Conservation (phyloP, 2,113 vertebrate species). For the Todiramphus saurophagus region DNA sequence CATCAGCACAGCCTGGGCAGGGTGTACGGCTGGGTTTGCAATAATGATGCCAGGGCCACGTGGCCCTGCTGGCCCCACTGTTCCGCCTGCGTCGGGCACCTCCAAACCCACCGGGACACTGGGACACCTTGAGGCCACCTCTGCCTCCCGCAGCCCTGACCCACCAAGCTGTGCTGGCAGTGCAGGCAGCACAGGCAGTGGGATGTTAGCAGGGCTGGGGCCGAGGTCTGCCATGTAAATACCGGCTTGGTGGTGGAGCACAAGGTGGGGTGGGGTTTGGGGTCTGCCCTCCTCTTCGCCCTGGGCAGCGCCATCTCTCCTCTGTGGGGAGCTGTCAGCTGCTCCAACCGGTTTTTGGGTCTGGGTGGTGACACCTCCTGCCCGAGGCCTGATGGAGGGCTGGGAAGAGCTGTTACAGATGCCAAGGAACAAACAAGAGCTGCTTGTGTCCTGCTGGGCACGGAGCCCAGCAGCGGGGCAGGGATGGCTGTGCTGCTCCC, state of each 20-base stretch:
- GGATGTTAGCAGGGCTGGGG: fast-evolving
- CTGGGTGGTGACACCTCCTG: background rate
- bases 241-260: background rate
- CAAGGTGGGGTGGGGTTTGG: background rate
- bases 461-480: background rate
- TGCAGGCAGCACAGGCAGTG: fast-evolving
- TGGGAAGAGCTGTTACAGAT: background rate
- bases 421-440: constrained; percentile 41
- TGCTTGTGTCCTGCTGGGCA: background rate
- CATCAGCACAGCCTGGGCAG: background rate
- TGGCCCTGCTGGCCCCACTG: background rate
- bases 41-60: background rate
- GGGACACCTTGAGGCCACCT: background rate
- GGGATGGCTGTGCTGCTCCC: background rate
- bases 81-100: background rate
- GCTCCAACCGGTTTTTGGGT: constrained; percentile 43
- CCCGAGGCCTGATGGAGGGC: background rate
- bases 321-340: fast-evolving
- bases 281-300: background rate
- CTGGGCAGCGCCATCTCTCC: background rate
- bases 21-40: fast-evolving
- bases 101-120: background rate
- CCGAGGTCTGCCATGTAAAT: background rate
- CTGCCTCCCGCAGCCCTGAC: background rate
- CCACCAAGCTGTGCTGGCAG: fast-evolving